Conservation (phyloP, 2,888 invertebrate species). For the Ypsolopha scabrella region DNA sequence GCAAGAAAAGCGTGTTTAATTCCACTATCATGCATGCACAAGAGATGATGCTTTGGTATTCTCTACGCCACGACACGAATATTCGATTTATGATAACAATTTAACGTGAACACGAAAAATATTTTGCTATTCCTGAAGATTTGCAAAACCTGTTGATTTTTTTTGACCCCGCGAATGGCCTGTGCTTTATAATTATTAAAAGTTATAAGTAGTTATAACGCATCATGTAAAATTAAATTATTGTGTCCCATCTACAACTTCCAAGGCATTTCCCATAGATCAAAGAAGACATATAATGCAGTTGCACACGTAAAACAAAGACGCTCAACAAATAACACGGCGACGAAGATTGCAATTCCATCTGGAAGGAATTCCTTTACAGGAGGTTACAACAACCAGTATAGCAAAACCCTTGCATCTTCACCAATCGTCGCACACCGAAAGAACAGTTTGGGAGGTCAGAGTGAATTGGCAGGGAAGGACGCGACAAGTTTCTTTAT, state of each 20-base stretch:
- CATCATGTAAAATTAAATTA: neutral
- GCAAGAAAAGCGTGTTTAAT: too few species aligned
- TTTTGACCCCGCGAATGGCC: too few species aligned
- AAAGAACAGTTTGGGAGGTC: neutral
- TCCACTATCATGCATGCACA: too few species aligned
- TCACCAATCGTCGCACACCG: too few species aligned
- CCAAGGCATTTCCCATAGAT: neutral
- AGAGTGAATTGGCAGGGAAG: neutral
- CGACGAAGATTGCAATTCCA: slow-evolving; percentile 3
- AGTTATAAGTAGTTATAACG: too few species aligned
- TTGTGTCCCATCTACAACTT: neutral
- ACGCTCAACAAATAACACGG: neutral
- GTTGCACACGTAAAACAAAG: neutral
- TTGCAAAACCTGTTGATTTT: too few species aligned
- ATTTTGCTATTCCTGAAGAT: too few species aligned
- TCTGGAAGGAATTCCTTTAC: neutral
- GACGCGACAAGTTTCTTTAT: slow-evolving; percentile 4
- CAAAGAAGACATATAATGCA: neutral
- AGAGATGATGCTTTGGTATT: too few species aligned
- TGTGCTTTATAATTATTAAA: too few species aligned
- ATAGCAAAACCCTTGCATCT: neutral
- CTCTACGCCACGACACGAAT: too few species aligned
- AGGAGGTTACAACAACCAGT: neutral
- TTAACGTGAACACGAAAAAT: too few species aligned
- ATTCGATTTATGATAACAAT: too few species aligned